phyloP scores from a whole-genome alignment of 2,888 invertebrate species.

The Hyles lineata region DNA sequence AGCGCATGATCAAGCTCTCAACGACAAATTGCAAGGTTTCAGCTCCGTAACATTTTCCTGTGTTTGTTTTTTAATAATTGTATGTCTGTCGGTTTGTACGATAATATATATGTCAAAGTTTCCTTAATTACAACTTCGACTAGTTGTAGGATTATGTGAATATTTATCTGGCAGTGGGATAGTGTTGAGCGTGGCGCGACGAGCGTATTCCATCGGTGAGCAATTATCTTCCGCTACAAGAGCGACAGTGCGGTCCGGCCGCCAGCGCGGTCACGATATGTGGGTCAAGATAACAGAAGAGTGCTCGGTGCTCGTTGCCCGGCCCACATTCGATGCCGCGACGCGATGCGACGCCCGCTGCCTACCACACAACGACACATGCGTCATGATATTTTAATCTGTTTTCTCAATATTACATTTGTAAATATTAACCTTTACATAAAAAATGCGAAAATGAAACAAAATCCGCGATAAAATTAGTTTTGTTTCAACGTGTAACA shows the following conservation, averaged over 20 bases:
- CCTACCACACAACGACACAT: background rate
- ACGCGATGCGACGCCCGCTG: constrained; percentile 1
- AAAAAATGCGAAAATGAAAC: too few species aligned
- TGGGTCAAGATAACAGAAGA: constrained; percentile 77
- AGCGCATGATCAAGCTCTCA: too few species aligned
- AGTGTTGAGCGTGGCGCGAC: background rate
- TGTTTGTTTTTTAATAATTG: background rate
- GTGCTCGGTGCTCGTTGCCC: constrained; percentile 54
- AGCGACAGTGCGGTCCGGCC: constrained; percentile 54
- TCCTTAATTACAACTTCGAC: background rate
- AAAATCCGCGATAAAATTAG: too few species aligned
- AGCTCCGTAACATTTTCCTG: background rate
- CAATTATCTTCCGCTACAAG: constrained; percentile 66
- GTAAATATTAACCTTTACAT: background rate
- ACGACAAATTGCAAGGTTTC: too few species aligned
- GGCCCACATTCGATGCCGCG: constrained; percentile 57
- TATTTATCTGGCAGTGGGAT: background rate
- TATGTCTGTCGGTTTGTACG: background rate
- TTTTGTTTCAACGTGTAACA: too few species aligned
- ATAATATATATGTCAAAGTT: background rate
- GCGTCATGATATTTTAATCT: background rate
- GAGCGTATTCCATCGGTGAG: constrained; percentile 49
- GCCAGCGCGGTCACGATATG: constrained; percentile 70
- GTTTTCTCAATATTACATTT: background rate
- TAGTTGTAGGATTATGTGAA: background rate